These are phyloP conservation scores for Orientallactaga sibirica DNA, from an alignment of 2,797 vertebrate species.

Conservation along the genomic window DNA sequence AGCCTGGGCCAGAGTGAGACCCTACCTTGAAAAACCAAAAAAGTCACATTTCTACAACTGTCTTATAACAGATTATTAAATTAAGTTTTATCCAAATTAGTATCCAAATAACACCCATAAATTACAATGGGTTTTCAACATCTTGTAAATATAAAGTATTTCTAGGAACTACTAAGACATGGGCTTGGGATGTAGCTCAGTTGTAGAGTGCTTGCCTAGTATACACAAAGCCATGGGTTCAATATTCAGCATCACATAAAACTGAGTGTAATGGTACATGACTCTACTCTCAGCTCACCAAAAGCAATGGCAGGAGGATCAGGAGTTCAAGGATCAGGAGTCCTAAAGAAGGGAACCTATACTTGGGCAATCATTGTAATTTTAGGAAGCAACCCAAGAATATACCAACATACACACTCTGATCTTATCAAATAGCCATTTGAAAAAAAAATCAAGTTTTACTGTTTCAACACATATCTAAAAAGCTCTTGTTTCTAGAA, in stretches of 20 bases:
- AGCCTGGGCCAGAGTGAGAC: too few relatives aligned
- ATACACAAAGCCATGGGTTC: background rate
- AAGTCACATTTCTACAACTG: conserved; percentile 44
- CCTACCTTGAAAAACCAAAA: too few relatives aligned
- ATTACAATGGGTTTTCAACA: background rate
- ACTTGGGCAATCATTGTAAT: conserved; percentile 17
- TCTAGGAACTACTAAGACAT: conserved; percentile 55
- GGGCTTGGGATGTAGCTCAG: background rate
- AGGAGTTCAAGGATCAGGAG: background rate
- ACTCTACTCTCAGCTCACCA: background rate
- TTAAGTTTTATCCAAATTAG: conserved; percentile 45
- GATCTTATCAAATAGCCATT: conserved; percentile 54
- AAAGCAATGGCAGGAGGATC: background rate
- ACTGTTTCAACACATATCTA: conserved; percentile 51
- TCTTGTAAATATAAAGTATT: conserved; percentile 25
- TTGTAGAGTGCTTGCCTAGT: background rate
- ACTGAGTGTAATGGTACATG: background rate
- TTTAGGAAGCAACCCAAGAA: conserved; percentile 44
- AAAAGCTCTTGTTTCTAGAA: conserved; percentile 8
- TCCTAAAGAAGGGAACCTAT: too few relatives aligned
- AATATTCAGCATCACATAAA: background rate
- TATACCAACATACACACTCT: conserved; percentile 15
- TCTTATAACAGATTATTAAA: conserved; percentile 29
- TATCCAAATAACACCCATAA: conserved; percentile 40
- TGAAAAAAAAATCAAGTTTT: conserved; percentile 58